These are phyloP conservation scores for Etheostoma cragini DNA, from an alignment of 2,113 vertebrate species.

Conservation along the genomic window DNA sequence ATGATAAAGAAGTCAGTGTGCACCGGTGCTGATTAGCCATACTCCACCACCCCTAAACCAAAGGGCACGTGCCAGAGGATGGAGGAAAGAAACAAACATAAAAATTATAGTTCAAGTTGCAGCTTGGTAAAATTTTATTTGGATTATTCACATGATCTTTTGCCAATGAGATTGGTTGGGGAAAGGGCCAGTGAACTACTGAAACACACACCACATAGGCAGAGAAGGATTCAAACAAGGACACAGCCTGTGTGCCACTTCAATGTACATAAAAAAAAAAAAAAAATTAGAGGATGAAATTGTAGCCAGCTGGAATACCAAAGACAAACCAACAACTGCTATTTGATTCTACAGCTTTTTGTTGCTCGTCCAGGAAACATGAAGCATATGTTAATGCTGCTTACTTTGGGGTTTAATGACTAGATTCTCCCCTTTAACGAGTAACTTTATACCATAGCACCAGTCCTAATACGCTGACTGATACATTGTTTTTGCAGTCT, in stretches of 20 bases:
- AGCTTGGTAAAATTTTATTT: not conserved
- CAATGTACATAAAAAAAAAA: not conserved
- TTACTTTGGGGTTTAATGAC: not conserved
- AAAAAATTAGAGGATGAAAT: not conserved
- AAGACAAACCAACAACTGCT: not conserved
- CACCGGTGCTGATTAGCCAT: not conserved
- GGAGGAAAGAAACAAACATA: not conserved
- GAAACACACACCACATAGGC: not conserved
- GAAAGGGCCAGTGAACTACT: not conserved
- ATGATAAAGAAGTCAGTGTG: constrained; percentile 8
- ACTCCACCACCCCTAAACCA: not conserved
- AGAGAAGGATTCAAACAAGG: not conserved
- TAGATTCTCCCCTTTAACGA: not conserved
- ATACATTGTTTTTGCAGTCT: not conserved
- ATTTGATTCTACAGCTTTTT: not conserved
- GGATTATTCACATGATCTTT: not conserved
- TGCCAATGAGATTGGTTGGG: not conserved
- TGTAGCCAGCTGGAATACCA: not conserved
- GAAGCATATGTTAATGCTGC: not conserved
- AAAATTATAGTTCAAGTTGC: not conserved
- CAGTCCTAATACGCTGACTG: not conserved
- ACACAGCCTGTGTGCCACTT: not conserved
- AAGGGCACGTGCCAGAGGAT: not conserved
- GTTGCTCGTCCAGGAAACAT: not conserved
- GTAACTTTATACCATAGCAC: not conserved